Conservation (phyloP, 2,797 vertebrate genomes). For the Melanotaenia parkinsoni region DNA sequence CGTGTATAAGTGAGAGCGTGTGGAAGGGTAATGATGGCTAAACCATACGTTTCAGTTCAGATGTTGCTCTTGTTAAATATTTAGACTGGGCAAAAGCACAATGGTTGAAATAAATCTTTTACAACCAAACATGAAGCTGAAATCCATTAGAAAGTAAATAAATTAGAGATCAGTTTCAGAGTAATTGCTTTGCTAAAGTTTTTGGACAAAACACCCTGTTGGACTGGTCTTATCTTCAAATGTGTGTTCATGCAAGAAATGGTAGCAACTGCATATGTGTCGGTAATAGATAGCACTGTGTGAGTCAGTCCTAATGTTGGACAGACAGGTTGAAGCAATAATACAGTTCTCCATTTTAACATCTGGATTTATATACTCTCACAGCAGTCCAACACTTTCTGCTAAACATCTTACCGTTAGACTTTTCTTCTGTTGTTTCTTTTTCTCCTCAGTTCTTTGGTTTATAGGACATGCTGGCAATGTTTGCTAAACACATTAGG, state of each 20-base stretch:
- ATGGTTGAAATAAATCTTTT: slow-evolving; percentile 39
- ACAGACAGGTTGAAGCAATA: slow-evolving; percentile 65
- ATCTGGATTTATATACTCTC: slow-evolving; percentile 56
- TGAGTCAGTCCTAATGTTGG: slow-evolving; percentile 47
- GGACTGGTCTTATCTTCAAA: background rate
- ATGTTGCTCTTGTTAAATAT: slow-evolving; percentile 52
- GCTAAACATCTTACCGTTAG: background rate
- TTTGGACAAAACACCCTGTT: slow-evolving; percentile 38
- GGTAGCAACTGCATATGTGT: slow-evolving; percentile 54
- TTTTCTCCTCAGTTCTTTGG: slow-evolving; percentile 46
- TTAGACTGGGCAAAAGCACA: slow-evolving; percentile 55
- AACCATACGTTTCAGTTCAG: slow-evolving; percentile 63
- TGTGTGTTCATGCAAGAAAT: slow-evolving; percentile 38
- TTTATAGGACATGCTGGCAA: slow-evolving; percentile 27
- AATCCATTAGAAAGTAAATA: slow-evolving; percentile 32
- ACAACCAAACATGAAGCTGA: slow-evolving; percentile 1
- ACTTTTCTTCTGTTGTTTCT: slow-evolving; percentile 25
- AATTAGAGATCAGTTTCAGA: slow-evolving; percentile 44
- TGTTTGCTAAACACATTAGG: slow-evolving; percentile 55
- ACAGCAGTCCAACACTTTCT: slow-evolving; percentile 6
- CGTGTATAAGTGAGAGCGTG: slow-evolving; percentile 37
- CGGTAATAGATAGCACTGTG: slow-evolving; percentile 52
- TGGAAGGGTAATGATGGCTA: slow-evolving; percentile 52
- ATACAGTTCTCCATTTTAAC: slow-evolving; percentile 58
- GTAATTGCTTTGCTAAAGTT: slow-evolving; percentile 20